Base-by-base conservation (phyloP, 2,888 invertebrate species). In the Anorthoa munda region DNA sequence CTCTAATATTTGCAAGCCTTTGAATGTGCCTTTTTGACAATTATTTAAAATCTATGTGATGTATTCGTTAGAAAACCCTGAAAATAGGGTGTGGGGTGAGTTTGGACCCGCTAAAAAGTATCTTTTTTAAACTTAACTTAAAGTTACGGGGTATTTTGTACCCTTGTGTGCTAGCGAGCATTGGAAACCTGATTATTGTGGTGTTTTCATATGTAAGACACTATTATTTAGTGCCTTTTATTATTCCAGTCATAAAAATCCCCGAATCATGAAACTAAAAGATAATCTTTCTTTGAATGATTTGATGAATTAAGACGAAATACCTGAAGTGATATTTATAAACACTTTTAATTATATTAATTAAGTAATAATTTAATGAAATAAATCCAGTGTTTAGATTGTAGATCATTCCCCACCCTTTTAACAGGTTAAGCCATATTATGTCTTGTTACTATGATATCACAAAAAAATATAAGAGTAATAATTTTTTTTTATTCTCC, bases 381-480 rank as follows among this genome's bases (percentile, higher is more conserved):
- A n/a, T 39, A 17, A 48, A 61, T 18, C 39, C 51, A 48, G n/a
- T 77, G 48, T 70, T 70, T 76, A 76, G 46, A 48, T 55, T 50
- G 0, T 76, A 70, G 48, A 2, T n/a, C 7, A 50, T 59, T 70
- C 70, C 76, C 79, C 65, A 79, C 77, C 77, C 72, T 53, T 51
- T 45, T 0, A 5, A 18, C 4, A 2, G n/a, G 64, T 23, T 12
- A 4, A 60, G 76, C n/a, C 59, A 65, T 60, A 51, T 11, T 51
- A 46, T 70, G 55, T 45, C 4, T 4, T 48, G 0, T 59, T 15
- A 13, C 9, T 12, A 7, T 17, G 2, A 7, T 21, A 5, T 31
- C n/a, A 51, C 15, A 51, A 17, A 21, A 21, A 21, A 31, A n/a
- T 15, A 31, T 1, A 61, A 17, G 17, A 23, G n/a, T n/a, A n/a